A percentile compares a stretch with the other conserved stretches of the same genome.
These are phyloP conservation scores for Volucella bombylans DNA, from an alignment of 2,888 invertebrate genomes.

Conservation along the genomic window DNA sequence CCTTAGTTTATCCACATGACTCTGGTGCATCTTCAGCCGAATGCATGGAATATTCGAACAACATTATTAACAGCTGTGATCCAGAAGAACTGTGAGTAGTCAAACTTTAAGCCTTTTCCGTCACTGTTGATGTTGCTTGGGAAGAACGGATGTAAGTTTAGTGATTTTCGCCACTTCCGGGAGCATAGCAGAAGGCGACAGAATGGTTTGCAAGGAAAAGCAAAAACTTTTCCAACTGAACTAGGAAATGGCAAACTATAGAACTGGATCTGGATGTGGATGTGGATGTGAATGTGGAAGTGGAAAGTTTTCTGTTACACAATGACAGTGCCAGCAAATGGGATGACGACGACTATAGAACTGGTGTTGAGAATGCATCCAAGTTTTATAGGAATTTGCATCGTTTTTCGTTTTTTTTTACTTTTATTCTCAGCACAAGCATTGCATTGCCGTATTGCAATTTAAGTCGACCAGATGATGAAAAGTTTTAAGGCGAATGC, in stretches of 20 bases:
- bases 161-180: constrained; percentile 31
- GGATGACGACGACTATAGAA: not conserved
- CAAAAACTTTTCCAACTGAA: constrained; percentile 11
- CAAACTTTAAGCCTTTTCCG: constrained; percentile 43
- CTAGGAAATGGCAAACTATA: not conserved
- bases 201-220: constrained; percentile 8
- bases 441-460: constrained; percentile 2
- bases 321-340: not conserved
- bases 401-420: not conserved
- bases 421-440: not conserved
- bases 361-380: constrained; percentile 17
- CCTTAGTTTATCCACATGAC: constrained; percentile 20
- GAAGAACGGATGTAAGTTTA: constrained; percentile 13
- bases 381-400: constrained; percentile 10
- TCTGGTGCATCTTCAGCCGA: not conserved
- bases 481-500: not conserved
- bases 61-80: constrained; percentile 49
- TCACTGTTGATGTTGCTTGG: constrained; percentile 18
- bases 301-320: constrained; percentile 17
- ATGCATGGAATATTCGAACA: constrained; percentile 5
- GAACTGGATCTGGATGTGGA: no score
- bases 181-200: constrained; percentile 22
- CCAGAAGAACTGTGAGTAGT: constrained; percentile 23
- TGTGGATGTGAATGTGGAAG: not conserved
- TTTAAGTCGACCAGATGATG: not conserved